Evolutionary conservation across 2,888 invertebrate genomes (phyloP).

Genomic region (Pseudococcus viburni): DNA sequence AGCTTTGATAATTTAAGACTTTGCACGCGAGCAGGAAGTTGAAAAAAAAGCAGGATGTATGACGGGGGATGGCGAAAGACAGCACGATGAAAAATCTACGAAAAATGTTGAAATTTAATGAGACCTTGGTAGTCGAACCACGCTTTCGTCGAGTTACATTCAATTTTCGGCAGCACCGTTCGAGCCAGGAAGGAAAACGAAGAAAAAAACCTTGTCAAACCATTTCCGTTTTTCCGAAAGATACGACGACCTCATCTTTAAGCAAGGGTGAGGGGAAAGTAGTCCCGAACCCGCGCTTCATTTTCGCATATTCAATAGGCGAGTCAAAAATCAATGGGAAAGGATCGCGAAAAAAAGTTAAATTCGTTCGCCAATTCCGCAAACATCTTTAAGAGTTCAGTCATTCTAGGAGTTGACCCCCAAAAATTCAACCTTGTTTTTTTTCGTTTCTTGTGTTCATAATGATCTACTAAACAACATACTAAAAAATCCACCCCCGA

Average conservation of each 20-base stretch:
- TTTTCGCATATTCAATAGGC: not conserved
- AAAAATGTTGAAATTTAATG: conserved; percentile 40
- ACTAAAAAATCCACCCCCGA: too few species aligned
- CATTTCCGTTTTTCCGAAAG: not conserved
- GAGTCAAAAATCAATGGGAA: too few species aligned
- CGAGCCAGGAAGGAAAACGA: not conserved
- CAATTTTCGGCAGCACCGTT: not conserved
- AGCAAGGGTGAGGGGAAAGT: not conserved
- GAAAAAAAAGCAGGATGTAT: not conserved
- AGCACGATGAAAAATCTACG: conserved; percentile 29
- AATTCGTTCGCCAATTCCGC: too few species aligned
- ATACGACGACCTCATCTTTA: conserved; percentile 1
- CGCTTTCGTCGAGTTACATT: conserved; percentile 19
- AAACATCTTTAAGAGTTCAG: too few species aligned
- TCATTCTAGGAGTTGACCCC: too few species aligned
- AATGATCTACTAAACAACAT: too few species aligned
- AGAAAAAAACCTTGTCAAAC: conserved; percentile 11
- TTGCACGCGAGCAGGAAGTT: not conserved
- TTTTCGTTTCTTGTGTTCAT: too few species aligned
- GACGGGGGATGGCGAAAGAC: not conserved
- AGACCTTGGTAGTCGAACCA: conserved; percentile 24
- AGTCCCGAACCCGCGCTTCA: not conserved
- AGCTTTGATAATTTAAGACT: conserved; percentile 30
- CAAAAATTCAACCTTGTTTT: too few species aligned
- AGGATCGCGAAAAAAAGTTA: too few species aligned